Evolutionary conservation across 2,888 invertebrate species (phyloP).

Genomic region (Oscheius sp.): DNA sequence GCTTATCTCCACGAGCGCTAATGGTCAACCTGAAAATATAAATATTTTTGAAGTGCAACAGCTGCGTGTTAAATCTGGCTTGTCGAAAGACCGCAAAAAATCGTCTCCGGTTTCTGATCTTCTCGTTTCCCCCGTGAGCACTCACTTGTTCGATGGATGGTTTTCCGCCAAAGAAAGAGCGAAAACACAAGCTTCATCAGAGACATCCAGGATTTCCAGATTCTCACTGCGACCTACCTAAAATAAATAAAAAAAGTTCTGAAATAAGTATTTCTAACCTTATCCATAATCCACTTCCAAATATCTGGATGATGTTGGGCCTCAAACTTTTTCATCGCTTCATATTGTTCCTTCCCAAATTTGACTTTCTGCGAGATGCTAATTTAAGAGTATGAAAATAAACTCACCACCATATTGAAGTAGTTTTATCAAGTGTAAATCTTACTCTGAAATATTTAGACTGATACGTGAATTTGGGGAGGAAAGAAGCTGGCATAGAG

Average conservation of each 20-base stretch:
- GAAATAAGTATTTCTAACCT: slow-evolving; percentile 37
- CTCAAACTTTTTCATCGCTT: slow-evolving; percentile 56
- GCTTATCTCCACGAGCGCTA: slow-evolving; percentile 41
- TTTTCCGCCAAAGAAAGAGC: slow-evolving; percentile 55
- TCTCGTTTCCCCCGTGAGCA: no score
- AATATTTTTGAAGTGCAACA: not conserved
- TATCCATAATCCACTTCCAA: slow-evolving; percentile 58
- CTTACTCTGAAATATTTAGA: not conserved
- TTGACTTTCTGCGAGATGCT: slow-evolving; percentile 44
- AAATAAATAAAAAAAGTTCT: not conserved
- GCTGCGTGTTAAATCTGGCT: not conserved
- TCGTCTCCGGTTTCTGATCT: not conserved
- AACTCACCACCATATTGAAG: slow-evolving; percentile 19
- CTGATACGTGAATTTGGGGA: no score
- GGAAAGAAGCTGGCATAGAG: no score
- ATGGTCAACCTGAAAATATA: slow-evolving; percentile 41
- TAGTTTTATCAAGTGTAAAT: not conserved
- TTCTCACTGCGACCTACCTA: slow-evolving; percentile 50
- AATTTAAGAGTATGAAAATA: not conserved
- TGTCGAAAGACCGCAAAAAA: not conserved
- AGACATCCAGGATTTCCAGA: slow-evolving; percentile 54
- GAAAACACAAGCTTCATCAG: slow-evolving; percentile 56
- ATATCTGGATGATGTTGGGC: slow-evolving; percentile 55
- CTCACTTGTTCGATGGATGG: slow-evolving; percentile 50
- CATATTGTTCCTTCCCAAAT: slow-evolving; percentile 54